Base-by-base conservation (phyloP, 2,888 invertebrate species). In the Morpho helenor region DNA sequence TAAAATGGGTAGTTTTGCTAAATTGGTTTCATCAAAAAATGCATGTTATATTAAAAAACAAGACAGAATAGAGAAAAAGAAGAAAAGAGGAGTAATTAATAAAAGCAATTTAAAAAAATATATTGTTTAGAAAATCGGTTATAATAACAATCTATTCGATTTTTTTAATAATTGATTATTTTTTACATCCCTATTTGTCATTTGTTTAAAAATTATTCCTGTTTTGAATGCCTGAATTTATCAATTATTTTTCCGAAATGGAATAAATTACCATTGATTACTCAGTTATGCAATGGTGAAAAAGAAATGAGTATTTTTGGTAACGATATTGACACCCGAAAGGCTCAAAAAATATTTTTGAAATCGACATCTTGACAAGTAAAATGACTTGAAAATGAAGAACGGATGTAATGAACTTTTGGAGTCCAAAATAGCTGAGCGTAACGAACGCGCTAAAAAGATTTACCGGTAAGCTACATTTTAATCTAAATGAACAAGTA, bases 311-410 rank as follows among this genome's bases (percentile, higher is more conserved):
- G 72, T 75, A 67, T 61, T 60, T 62, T 68, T 47, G 55, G 60
- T 47, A 56, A 65, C 70, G 61, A 68, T 66, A 65, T 66, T 69
- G 69, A 69, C 66, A 66, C 72, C 68, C 64, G 62, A 66, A 72
- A 71, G 63, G 64, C 68, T 66, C 67, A 63, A 69, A 66, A 74
- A 67, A 64, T 73, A 65, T 73, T 73, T 73, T 75, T 77, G 56
- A 69, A 70, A 78, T 77, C 75, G 74, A 81, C 71, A 73, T 83
- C 82, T 82, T 88, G 83, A 87, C 79, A 77, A 80, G 78, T 78
- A 87, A 81, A 82, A 91, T 91, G 91, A 80, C 90, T 85, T 91
- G 89, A 91, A 87, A 82, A 90, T 90, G 91, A 88, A 83, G 82
- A 86, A 83, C 80, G 85, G 76, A 75, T 76, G 75, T 71, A 77